Evolutionary conservation across 2,113 vertebrate genomes (phyloP).

Genomic region (Fulmarus glacialis): DNA sequence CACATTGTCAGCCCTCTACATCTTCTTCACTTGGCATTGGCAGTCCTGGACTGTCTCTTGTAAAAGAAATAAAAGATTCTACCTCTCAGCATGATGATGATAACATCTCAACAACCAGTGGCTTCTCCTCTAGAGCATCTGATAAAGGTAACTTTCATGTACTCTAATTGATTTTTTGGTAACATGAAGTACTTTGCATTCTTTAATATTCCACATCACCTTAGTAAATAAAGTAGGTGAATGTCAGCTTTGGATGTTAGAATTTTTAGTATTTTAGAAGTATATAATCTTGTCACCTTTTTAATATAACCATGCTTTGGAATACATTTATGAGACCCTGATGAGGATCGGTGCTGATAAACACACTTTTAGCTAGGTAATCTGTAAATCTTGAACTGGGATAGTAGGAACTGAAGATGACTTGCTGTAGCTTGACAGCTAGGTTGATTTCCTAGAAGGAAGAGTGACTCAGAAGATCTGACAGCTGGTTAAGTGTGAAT

Average conservation of each 20-base stretch:
- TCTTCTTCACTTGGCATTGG: slow-evolving; percentile 85
- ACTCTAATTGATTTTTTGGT: not conserved
- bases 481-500: not conserved
- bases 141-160: slow-evolving; percentile 87
- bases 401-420: not conserved
- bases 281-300: not conserved
- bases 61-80: slow-evolving; percentile 98
- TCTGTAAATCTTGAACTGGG: not conserved
- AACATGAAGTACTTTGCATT: not conserved
- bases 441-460: not conserved
- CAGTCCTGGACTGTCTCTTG: slow-evolving; percentile 87
- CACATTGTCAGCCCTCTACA: slow-evolving; percentile 88
- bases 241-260: not conserved
- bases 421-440: not conserved
- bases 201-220: not conserved
- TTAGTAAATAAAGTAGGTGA: not conserved
- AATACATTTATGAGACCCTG: not conserved
- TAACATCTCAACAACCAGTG: slow-evolving; percentile 99
- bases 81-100: slow-evolving; percentile 97
- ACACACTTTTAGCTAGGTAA: not conserved
- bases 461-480: not conserved
- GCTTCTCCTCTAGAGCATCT: slow-evolving; percentile 97
- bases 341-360: not conserved
- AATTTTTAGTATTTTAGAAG: not conserved
- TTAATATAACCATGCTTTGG: not conserved